Evolutionary conservation across 1,140 invertebrate species (phyloP).

Genomic region (Dinoponera quadriceps): DNA sequence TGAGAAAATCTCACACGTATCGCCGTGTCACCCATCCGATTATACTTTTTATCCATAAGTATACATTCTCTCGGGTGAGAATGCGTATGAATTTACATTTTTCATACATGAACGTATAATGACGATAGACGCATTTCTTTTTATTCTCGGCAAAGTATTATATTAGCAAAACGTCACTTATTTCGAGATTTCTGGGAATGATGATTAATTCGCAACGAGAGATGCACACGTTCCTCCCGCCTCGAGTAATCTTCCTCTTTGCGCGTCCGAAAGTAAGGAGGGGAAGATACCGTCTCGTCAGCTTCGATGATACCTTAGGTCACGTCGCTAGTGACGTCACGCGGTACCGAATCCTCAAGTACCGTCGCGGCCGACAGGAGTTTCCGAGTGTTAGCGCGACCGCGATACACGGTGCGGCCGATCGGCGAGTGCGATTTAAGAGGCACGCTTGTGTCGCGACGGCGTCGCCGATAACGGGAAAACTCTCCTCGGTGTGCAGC

Average conservation of each 20-base stretch:
- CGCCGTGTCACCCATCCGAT: too few species aligned
- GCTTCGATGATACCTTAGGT: not conserved
- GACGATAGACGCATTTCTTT: too few species aligned
- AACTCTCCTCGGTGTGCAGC: constrained; percentile 11
- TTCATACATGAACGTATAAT: too few species aligned
- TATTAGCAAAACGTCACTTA: too few species aligned
- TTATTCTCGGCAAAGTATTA: too few species aligned
- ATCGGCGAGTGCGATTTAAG: constrained; percentile 1
- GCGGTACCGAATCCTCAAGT: constrained; percentile 63
- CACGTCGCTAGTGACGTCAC: constrained; percentile 53
- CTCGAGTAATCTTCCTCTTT: too few species aligned
- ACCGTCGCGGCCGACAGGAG: constrained; percentile 37
- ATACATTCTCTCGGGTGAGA: too few species aligned
- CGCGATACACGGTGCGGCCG: constrained; percentile 31
- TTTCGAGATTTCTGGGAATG: not conserved
- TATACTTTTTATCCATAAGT: too few species aligned
- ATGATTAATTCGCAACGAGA: not conserved
- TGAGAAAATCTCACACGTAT: too few species aligned
- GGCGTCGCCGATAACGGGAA: constrained; percentile 35
- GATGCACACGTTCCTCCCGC: not conserved
- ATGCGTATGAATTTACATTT: too few species aligned
- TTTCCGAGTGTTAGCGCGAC: constrained; percentile 49
- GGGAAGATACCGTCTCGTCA: not conserved
- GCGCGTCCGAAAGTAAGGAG: not conserved
- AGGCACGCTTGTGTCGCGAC: constrained; percentile 33